Evolutionary conservation across 2,113 vertebrate genomes (phyloP), one percentile per base, ranked within the genome.

Genomic region (Psilopsiagon aymara): DNA sequence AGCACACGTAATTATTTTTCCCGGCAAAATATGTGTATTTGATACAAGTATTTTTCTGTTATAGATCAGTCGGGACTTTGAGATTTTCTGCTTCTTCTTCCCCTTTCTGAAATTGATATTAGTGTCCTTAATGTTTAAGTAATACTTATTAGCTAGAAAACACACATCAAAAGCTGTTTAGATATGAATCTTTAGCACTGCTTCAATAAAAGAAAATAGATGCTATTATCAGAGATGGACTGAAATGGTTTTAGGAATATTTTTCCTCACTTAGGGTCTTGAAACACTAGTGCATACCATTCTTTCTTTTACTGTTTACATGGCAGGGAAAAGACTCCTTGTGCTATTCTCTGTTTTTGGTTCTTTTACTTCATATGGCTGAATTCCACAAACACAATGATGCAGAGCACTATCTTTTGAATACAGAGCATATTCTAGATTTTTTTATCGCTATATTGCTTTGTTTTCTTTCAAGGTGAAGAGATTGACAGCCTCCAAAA

Each of bases 401-500:
- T 85, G 17, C 53, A 90, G 49, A 90, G 11, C 62, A 41, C 27
- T 71, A 7, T 23, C 6, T 74, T 81, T 75, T 86, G 20, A 47
- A 55, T 71, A 51, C 14, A 73, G 17, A 33, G 20, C 74, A 10
- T 91, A 53, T 81, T 95, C 44, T 43, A 79, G 73, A 25, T 35
- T 78, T 60, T 90, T 68, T 39, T 39, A 78, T 76, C 37, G 46
- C 21, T 33, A 11, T 69, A 55, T 88, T 90, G 21, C 24, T 78
- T 81, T 86, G 23, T 51, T 95, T 96, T 91, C 18, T 95, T 97
- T 95, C 53, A 97, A 98, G 97, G 96, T 95, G 84, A 97, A 95
- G 97, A 98, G 73, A 97, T 98, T 68, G 95, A 97, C 85, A 97
- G 63, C 75, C 96, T 98, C 49, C 95, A 88, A 87, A 95, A 97